These are phyloP conservation scores for Diacarnus erythraeanus DNA, from an alignment of 37 sponge, comb jelly and placozoan genomes.

Conservation along the genomic window DNA sequence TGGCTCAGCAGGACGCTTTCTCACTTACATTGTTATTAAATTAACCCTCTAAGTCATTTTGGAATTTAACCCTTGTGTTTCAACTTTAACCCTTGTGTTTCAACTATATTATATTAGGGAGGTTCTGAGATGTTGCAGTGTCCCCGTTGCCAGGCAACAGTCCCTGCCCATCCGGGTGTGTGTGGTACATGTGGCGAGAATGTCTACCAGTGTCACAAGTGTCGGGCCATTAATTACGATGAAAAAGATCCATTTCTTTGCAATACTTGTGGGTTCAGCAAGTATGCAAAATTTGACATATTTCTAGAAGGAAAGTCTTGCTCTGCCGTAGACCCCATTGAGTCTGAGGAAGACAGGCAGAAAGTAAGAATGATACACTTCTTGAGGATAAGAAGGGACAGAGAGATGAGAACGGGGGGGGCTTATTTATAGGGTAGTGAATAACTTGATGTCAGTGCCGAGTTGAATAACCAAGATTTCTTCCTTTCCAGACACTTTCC, in stretches of 20 bases:
- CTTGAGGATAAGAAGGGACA: too few relatives aligned
- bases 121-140: constrained; percentile 88
- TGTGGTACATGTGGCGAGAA: constrained; percentile 95
- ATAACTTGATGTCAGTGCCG: too few relatives aligned
- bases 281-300: constrained; percentile 92
- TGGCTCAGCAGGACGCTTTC: constrained; percentile 12
- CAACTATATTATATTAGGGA: constrained; percentile 39
- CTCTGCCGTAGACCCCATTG: constrained; percentile 90
- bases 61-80: too few relatives aligned
- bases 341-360: constrained; percentile 86
- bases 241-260: constrained; percentile 96
- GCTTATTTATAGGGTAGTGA: too few relatives aligned
- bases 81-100: too few relatives aligned
- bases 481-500: constrained; percentile 44
- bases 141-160: constrained; percentile 92
- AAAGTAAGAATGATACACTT: too few relatives aligned
- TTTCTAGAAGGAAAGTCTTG: constrained; percentile 56
- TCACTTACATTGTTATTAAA: neutral
- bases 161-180: constrained; percentile 89
- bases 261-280: constrained; percentile 90
- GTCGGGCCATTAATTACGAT: constrained; percentile 94
- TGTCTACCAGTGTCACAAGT: constrained; percentile 97
- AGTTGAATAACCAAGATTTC: neutral
- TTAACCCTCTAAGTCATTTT: too few relatives aligned
- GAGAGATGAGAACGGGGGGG: too few relatives aligned